Evolutionary conservation across 1,140 invertebrate species (phyloP).

Genomic region (Heliothis virescens): DNA sequence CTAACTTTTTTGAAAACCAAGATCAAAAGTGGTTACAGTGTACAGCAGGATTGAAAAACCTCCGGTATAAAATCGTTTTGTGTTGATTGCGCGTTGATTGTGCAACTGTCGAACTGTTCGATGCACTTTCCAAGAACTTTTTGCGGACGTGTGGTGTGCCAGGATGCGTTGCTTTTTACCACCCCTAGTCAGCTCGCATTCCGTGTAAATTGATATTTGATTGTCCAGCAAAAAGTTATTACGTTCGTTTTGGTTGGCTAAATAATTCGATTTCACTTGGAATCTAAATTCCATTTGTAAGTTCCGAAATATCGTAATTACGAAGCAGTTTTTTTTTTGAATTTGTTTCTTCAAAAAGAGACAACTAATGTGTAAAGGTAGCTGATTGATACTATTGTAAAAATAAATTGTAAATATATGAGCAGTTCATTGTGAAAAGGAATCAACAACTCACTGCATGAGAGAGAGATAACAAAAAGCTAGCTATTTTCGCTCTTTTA

Average conservation of each 20-base stretch:
- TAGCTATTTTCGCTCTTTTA: constrained; percentile 18
- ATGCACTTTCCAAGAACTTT: constrained; percentile 45
- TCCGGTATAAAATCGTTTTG: constrained; percentile 31
- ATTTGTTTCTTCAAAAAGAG: too few species aligned
- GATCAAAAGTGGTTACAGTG: not conserved
- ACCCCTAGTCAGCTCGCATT: constrained; percentile 2
- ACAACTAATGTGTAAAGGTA: too few species aligned
- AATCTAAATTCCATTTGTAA: not conserved
- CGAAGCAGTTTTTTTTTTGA: too few species aligned
- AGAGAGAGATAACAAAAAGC: constrained; percentile 14
- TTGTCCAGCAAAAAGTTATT: constrained; percentile 17
- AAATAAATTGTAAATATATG: not conserved
- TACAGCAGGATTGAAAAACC: constrained; percentile 13
- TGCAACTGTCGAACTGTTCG: constrained; percentile 42
- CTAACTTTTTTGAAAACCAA: too few species aligned
- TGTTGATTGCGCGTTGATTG: constrained; percentile 48
- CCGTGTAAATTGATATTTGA: constrained; percentile 37
- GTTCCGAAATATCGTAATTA: not conserved
- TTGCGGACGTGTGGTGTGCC: constrained; percentile 24
- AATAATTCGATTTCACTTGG: not conserved
- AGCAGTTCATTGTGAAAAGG: constrained; percentile 5
- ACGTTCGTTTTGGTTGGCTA: not conserved
- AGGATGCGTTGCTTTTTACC: constrained; percentile 40
- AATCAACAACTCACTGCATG: constrained; percentile 3
- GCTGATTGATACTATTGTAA: not conserved